These are phyloP conservation scores for Azorinus chamasolen DNA, from an alignment of 2,888 invertebrate species.

Conservation along the genomic window DNA sequence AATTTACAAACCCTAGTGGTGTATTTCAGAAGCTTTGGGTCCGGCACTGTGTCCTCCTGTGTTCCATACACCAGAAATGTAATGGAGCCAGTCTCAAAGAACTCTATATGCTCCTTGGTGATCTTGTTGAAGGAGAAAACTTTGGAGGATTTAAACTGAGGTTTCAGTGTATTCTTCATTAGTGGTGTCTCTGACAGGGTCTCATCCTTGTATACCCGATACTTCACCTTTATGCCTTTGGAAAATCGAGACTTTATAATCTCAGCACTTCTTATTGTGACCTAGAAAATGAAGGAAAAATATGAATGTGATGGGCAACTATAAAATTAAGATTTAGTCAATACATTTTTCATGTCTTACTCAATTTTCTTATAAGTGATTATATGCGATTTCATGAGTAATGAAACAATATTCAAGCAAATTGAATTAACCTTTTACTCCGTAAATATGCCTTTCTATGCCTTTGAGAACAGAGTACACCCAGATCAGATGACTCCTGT, in stretches of 20 bases:
- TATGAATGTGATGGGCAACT: too few relatives aligned
- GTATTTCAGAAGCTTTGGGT: conserved; percentile 83
- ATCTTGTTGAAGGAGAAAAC: conserved; percentile 80
- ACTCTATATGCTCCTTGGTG: conserved; percentile 84
- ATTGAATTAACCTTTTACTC: too few relatives aligned
- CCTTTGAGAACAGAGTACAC: too few relatives aligned
- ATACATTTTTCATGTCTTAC: too few relatives aligned
- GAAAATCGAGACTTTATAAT: conserved; percentile 83
- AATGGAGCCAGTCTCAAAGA: conserved; percentile 85
- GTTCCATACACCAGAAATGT: conserved; percentile 85
- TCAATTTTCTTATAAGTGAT: too few relatives aligned
- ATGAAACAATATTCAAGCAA: too few relatives aligned
- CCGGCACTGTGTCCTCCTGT: conserved; percentile 84
- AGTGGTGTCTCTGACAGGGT: conserved; percentile 79
- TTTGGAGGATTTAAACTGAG: conserved; percentile 83
- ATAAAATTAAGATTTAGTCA: too few relatives aligned
- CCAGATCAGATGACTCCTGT: too few relatives aligned
- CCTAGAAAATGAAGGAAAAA: conserved; percentile 68
- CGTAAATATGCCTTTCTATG: too few relatives aligned
- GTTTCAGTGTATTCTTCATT: conserved; percentile 80
- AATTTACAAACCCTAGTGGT: conserved; percentile 85
- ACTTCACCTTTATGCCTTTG: conserved; percentile 83
- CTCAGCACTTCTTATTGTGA: conserved; percentile 78
- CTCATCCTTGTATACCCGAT: conserved; percentile 80
- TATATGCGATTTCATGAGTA: too few relatives aligned